These are phyloP conservation scores for Macrosiphum euphorbiae DNA, from an alignment of 2,888 invertebrate genomes.

Conservation along the genomic window DNA sequence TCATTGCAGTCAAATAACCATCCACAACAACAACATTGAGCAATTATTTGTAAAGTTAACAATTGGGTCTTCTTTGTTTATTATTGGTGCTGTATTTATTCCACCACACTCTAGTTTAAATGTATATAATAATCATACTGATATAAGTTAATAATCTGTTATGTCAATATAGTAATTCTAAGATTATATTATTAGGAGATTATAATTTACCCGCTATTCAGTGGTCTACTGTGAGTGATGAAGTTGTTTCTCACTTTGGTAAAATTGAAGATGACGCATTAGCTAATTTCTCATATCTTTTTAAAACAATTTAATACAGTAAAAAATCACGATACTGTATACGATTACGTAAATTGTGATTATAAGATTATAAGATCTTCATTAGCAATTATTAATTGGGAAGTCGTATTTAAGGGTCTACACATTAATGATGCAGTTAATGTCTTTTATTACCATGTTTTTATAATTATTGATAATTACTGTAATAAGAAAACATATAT, in stretches of 20 bases:
- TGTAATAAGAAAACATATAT: neutral
- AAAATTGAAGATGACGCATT: neutral
- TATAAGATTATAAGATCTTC: neutral
- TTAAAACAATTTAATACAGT: constrained; percentile 15
- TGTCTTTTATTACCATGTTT: neutral
- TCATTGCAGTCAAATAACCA: neutral
- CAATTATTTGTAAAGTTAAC: neutral
- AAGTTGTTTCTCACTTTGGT: neutral
- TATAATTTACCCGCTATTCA: neutral
- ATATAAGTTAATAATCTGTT: neutral
- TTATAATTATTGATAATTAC: neutral
- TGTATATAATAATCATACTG: neutral
- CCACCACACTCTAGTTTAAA: neutral
- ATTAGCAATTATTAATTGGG: neutral
- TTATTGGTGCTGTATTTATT: neutral
- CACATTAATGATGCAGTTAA: neutral
- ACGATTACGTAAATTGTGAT: constrained; percentile 22
- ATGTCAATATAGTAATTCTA: neutral
- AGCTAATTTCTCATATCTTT: neutral
- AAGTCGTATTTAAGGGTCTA: neutral
- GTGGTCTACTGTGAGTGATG: neutral
- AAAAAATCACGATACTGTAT: neutral
- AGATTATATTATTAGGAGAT: neutral
- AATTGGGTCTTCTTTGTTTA: neutral
- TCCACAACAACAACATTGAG: neutral